Conservation (phyloP, 2,888 invertebrate genomes). For the Chloroclysta siterata region DNA sequence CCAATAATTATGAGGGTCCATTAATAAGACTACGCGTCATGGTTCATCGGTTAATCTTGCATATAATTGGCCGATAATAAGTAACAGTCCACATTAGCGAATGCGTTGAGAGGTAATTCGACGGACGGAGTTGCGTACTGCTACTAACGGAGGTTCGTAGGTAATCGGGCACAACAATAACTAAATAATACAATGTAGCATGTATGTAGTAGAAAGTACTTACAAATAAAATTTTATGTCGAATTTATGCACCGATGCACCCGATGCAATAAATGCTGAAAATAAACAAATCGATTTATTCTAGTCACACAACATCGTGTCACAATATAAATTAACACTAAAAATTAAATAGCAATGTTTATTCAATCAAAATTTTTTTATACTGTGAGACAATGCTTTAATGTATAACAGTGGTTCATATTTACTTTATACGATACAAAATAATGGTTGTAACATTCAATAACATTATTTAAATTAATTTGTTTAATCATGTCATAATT, state of each 20-base stretch:
- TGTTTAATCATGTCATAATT: too few relatives aligned
- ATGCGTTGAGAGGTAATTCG: too few relatives aligned
- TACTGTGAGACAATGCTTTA: not conserved
- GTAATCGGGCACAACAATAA: not conserved
- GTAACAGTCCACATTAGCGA: too few relatives aligned
- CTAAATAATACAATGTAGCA: not conserved
- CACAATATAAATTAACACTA: constrained; percentile 14
- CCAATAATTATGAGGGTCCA: too few relatives aligned
- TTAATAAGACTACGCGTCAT: too few relatives aligned
- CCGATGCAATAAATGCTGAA: constrained; percentile 5
- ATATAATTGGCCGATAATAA: too few relatives aligned
- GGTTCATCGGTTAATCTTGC: too few relatives aligned
- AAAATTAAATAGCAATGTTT: constrained; percentile 6
- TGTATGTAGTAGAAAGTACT: not conserved
- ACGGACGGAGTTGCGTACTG: too few relatives aligned
- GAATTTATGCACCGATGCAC: constrained; percentile 15
- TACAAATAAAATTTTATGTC: not conserved
- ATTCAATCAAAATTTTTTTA: constrained; percentile 1
- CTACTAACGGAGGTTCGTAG: too few relatives aligned
- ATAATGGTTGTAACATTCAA: not conserved
- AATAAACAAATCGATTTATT: constrained; percentile 2
- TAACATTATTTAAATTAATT: too few relatives aligned
- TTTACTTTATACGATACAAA: not conserved
- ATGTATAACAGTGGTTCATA: not conserved
- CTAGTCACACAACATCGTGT: constrained; percentile 10